Percentiles rank a stretch among this genome's conserved stretches.
phyloP scores from a whole-genome alignment of 2,888 invertebrate species.

The Dicranocentrus wangi region DNA sequence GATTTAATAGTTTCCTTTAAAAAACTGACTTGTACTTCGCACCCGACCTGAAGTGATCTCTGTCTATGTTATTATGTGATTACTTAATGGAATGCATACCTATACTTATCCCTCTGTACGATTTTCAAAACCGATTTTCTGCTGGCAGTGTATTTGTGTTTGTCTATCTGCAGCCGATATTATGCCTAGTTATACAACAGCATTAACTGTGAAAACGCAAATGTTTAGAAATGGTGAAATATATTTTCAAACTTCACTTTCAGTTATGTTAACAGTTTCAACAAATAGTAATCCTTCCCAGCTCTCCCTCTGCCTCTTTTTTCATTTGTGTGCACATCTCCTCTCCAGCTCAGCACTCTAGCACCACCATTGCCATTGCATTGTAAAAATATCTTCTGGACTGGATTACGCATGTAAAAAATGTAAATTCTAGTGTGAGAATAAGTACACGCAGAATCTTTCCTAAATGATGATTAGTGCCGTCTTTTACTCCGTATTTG shows the following conservation, averaged over 20 bases:
- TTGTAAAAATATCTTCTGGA: no score
- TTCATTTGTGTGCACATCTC: neutral
- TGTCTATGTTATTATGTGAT: constrained; percentile 40
- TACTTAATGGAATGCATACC: constrained; percentile 15
- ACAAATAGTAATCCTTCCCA: constrained; percentile 54
- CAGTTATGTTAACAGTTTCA: constrained; percentile 50
- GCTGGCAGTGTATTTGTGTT: no score
- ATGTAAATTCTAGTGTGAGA: no score
- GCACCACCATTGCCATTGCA: no score
- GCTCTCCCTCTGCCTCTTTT: neutral
- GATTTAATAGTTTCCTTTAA: constrained; percentile 59
- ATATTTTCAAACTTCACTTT: constrained; percentile 54
- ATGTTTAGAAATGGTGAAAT: constrained; percentile 16
- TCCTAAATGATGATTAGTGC: neutral
- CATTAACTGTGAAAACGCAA: no score
- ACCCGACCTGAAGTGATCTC: constrained; percentile 40
- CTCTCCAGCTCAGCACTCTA: neutral
- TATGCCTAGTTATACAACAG: no score
- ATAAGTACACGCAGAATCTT: neutral
- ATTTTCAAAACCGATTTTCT: no score
- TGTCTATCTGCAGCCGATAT: no score
- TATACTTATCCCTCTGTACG: no score
- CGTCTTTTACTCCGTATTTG: neutral
- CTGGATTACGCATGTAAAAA: no score
- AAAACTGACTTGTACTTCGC: constrained; percentile 57